Percentiles rank a stretch among this genome's conserved stretches.
Conservation (phyloP, 92 coral and sea anemone genomes). For the Paramuricea clavata region DNA sequence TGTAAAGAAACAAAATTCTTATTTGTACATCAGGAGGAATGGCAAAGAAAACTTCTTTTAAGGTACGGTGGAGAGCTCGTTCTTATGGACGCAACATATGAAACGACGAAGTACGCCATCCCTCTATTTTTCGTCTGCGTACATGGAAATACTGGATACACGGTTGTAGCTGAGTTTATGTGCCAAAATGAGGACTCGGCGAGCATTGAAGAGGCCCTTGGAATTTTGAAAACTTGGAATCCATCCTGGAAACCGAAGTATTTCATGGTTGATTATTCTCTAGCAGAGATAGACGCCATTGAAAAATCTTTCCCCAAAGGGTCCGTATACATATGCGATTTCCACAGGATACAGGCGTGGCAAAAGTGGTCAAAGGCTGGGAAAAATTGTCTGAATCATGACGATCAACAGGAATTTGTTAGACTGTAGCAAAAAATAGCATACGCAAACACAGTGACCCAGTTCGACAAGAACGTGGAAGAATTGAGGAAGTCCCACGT, state of each 20-base stretch:
- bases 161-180: constrained; percentile 69
- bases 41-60: constrained; percentile 69
- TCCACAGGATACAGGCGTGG: not conserved
- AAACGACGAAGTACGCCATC: constrained; percentile 68
- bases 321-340: constrained; percentile 52
- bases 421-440: too few species aligned
- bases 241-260: constrained; percentile 41
- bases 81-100: constrained; percentile 74
- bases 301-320: constrained; percentile 48
- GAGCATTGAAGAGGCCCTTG: constrained; percentile 31
- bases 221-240: constrained; percentile 41
- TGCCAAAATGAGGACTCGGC: constrained; percentile 38
- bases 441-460: too few species aligned
- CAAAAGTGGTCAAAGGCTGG: not conserved
- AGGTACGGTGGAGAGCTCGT: constrained; percentile 73
- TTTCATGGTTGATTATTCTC: constrained; percentile 37
- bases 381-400: too few species aligned
- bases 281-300: constrained; percentile 40
- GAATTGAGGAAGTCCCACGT: too few species aligned
- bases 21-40: constrained; percentile 70
- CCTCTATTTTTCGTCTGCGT: constrained; percentile 71
- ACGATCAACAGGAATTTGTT: too few species aligned
- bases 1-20: too few species aligned
- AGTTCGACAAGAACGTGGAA: too few species aligned
- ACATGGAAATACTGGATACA: constrained; percentile 73